Evolutionary conservation across 1,140 invertebrate genomes (phyloP).

Genomic region (Pogonomyrmex barbatus): DNA sequence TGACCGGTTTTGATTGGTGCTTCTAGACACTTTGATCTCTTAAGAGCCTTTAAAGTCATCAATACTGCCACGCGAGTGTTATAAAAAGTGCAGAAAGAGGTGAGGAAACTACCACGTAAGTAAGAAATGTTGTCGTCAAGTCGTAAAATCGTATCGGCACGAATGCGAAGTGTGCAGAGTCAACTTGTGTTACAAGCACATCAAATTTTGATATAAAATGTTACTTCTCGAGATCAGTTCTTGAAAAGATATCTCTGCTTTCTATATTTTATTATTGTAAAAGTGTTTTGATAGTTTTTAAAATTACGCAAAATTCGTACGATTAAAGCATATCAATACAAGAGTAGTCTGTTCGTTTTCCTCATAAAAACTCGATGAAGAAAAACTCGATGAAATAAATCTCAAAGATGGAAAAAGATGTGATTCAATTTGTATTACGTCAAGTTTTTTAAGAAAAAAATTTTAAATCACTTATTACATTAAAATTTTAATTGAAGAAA

Average conservation of each 20-base stretch:
- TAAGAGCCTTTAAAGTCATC: not conserved
- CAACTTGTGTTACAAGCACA: not conserved
- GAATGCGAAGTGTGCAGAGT: not conserved
- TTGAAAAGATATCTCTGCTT: not conserved
- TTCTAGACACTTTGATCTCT: not conserved
- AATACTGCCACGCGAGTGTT: not conserved
- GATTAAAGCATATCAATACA: not conserved
- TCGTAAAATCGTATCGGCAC: constrained; percentile 68
- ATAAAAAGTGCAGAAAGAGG: constrained; percentile 42
- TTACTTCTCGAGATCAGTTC: not conserved
- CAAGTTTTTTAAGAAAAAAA: constrained; percentile 35
- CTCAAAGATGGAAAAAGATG: not conserved
- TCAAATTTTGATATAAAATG: not conserved
- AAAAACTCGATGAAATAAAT: not conserved
- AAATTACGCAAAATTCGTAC: not conserved
- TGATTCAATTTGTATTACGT: not conserved
- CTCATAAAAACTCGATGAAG: not conserved
- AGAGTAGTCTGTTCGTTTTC: not conserved
- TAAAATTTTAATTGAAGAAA: not conserved
- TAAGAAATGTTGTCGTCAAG: constrained; percentile 51
- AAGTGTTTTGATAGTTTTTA: not conserved
- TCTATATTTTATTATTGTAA: not conserved
- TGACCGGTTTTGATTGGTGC: not conserved
- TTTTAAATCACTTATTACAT: not conserved
- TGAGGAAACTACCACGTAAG: constrained; percentile 30